Conservation (phyloP, 1,140 invertebrate species). For the Aphidius gifuensis region DNA sequence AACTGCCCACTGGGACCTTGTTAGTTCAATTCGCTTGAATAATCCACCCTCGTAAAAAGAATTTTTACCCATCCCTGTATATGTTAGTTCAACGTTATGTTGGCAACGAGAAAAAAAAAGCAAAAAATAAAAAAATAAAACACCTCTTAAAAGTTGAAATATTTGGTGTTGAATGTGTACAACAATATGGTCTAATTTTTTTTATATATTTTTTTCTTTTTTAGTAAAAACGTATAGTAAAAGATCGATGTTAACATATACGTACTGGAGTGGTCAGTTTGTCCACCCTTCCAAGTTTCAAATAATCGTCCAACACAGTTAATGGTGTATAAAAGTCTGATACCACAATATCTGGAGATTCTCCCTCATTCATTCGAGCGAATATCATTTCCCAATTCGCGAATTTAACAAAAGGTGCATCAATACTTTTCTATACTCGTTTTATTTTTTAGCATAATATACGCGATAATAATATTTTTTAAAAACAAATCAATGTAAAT, state of each 20-base stretch:
- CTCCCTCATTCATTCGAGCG: constrained; percentile 25
- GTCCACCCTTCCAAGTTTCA: constrained; percentile 35
- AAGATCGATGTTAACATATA: background rate
- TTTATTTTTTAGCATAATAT: no score
- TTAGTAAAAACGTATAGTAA: background rate
- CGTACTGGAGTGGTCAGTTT: constrained; percentile 28
- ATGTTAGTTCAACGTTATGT: constrained; percentile 4
- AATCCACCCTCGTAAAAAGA: constrained; percentile 28
- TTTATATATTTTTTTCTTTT: background rate
- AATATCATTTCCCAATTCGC: constrained; percentile 21
- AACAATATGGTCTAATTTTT: background rate
- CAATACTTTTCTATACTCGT: background rate
- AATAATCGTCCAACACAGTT: constrained; percentile 47
- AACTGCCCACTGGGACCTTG: constrained; percentile 54
- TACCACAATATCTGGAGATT: constrained; percentile 41
- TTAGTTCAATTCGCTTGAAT: constrained; percentile 47
- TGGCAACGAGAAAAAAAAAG: constrained; percentile 25
- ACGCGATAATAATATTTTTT: no score
- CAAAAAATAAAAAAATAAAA: constrained; percentile 7
- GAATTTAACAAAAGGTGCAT: constrained; percentile 22
- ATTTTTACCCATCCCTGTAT: constrained; percentile 6
- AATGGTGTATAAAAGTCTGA: constrained; percentile 52
- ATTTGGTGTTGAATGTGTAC: background rate
- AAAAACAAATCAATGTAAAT: no score
- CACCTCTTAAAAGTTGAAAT: background rate